phyloP scores from a whole-genome alignment of 2,888 invertebrate species.

The Lasius platythorax region DNA sequence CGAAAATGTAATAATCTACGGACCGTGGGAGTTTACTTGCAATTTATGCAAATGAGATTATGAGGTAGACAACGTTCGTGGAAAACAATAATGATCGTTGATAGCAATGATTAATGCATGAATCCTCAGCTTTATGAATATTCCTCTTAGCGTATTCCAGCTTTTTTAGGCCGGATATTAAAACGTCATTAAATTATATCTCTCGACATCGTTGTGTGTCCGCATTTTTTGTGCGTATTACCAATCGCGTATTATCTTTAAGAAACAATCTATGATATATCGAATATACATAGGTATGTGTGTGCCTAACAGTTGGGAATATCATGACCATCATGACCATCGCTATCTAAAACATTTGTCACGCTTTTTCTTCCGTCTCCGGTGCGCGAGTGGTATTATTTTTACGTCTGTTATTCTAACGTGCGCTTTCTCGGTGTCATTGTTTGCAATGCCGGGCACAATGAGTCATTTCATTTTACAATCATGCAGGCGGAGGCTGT shows the following conservation, averaged over 20 bases:
- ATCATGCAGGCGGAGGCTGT: neutral
- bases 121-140: conserved; percentile 11
- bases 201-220: neutral
- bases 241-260: neutral
- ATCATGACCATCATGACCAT: neutral
- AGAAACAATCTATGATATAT: neutral
- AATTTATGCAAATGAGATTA: conserved; percentile 43
- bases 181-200: conserved; percentile 27
- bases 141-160: neutral
- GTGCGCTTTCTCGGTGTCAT: conserved; percentile 17
- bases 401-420: neutral
- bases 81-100: conserved; percentile 42
- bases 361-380: neutral
- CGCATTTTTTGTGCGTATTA: neutral
- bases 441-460: conserved; percentile 25
- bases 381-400: neutral
- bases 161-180: neutral
- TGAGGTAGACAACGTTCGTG: conserved; percentile 32
- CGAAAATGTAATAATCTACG: conserved; percentile 38
- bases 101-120: conserved; percentile 43
- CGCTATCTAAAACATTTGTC: neutral
- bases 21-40: neutral
- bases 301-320: neutral
- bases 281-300: neutral
- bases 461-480: conserved; percentile 46